These are phyloP conservation scores for Linnaemya tessellans DNA, from an alignment of 2,888 invertebrate species.

Conservation along the genomic window DNA sequence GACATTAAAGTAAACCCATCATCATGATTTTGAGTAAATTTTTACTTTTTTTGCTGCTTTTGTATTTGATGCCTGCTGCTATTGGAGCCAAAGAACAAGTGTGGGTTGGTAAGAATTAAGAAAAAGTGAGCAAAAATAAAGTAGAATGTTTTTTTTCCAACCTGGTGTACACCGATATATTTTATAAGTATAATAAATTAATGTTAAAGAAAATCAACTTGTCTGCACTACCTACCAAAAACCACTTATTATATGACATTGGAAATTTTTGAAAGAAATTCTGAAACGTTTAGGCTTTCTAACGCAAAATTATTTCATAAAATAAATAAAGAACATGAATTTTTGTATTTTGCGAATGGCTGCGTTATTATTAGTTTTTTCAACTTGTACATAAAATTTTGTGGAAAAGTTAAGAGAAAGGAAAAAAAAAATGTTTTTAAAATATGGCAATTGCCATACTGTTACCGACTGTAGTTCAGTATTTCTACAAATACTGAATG, in stretches of 20 bases:
- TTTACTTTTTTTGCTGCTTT: neutral
- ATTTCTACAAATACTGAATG: too few species aligned
- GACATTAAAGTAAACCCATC: constrained; percentile 70
- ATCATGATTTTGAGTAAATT: constrained; percentile 50
- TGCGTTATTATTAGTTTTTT: too few species aligned
- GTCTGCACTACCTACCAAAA: constrained; percentile 68
- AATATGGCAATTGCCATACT: too few species aligned
- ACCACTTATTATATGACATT: constrained; percentile 41
- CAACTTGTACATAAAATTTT: neutral
- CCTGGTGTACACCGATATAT: constrained; percentile 46
- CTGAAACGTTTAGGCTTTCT: neutral
- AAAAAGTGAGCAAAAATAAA: constrained; percentile 8
- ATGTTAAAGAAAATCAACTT: constrained; percentile 67
- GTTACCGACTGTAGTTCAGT: too few species aligned
- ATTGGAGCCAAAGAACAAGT: constrained; percentile 64
- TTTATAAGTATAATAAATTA: constrained; percentile 63
- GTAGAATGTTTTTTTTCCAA: constrained; percentile 23
- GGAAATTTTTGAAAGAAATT: constrained; percentile 12
- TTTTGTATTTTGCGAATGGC: too few species aligned
- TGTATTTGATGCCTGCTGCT: constrained; percentile 55
- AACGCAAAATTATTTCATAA: neutral
- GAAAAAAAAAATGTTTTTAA: too few species aligned
- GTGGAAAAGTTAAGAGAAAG: neutral
- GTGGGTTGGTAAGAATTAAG: constrained; percentile 65
- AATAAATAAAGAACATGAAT: neutral